These are phyloP conservation scores for Glossosoma conforme DNA, from an alignment of 1,140 invertebrate genomes.

Conservation along the genomic window DNA sequence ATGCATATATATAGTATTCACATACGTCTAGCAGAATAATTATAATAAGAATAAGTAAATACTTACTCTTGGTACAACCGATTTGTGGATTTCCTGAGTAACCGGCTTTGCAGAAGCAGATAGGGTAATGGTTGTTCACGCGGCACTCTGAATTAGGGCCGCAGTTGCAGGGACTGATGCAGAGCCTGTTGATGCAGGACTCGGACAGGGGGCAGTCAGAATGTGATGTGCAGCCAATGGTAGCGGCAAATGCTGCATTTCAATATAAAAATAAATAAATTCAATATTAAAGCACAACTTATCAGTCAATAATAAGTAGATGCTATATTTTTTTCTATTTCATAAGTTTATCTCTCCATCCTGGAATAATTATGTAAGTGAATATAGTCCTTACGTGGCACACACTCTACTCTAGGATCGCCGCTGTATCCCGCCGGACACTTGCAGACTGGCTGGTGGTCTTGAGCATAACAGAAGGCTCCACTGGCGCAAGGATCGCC, in stretches of 20 bases:
- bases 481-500: slow-evolving; percentile 66
- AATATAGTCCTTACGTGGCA: slow-evolving; percentile 63
- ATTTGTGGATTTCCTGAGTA: slow-evolving; percentile 79
- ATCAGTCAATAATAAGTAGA: neutral
- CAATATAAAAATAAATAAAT: slow-evolving; percentile 26
- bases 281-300: slow-evolving; percentile 3
- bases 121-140: slow-evolving; percentile 75
- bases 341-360: neutral
- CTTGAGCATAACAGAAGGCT: slow-evolving; percentile 72
- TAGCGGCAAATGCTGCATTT: slow-evolving; percentile 50
- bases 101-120: slow-evolving; percentile 71
- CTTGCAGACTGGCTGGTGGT: slow-evolving; percentile 70
- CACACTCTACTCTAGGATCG: slow-evolving; percentile 66
- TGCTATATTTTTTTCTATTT: neutral
- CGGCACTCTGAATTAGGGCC: slow-evolving; percentile 75
- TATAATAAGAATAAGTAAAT: too few species aligned
- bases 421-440: slow-evolving; percentile 75
- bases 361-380: slow-evolving; percentile 16
- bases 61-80: slow-evolving; percentile 67
- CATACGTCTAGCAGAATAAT: slow-evolving; percentile 2
- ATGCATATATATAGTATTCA: too few species aligned
- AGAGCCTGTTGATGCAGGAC: slow-evolving; percentile 72
- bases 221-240: slow-evolving; percentile 69
- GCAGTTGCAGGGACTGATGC: slow-evolving; percentile 79
- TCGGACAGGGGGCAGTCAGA: slow-evolving; percentile 73